Evolutionary conservation across 2,113 vertebrate species (phyloP), one percentile per base, ranked within the genome.

Genomic region (Microtus pennsylvanicus): DNA sequence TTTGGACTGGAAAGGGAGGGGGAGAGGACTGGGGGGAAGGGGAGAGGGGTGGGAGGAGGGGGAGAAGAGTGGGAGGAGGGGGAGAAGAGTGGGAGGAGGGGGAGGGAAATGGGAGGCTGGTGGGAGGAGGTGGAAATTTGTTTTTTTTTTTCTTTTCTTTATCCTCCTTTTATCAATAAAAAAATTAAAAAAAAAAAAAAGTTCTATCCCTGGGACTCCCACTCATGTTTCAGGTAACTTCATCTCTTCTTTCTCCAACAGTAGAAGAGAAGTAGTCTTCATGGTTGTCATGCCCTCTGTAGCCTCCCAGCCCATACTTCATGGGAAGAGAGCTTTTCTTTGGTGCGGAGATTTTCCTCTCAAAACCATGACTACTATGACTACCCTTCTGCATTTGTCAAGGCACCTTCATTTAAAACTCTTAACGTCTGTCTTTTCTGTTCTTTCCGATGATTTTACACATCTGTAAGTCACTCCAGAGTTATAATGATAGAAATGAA

Each of bases 211-310:
- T 5, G 35, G 22, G 55, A 52, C 14, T 88, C 33, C 35, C 14
- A 0, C 4, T 38, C 8, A 47, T 11, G 35, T 10, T 58, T 24
- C 1, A 12, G 14, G 3, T 17, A 58, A 3, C 8, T 38, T 8
- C n/a, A 9, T 52, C 21, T 72, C 22, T 3, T 35, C 11, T 28
- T 26, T 55, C 35, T 14, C 69, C 3, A 55, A 24, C 11, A 70
- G 42, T 19, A 0, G 45, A 47, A 17, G 35, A 10, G 30, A 17
- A 16, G 10, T 55, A 52, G 33, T 10, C 1, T 70, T 87, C 14
- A 24, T 70, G 33, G 33, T 52, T 52, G 55, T 6, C 12, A n/a
- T 21, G 65, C 2, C 4, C 21, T 52, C 45, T 72, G 21, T n/a
- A 11, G 21, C 33, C 19, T 52, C 33, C 7, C 1, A 45, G 21